Evolutionary conservation across 2,797 vertebrate genomes (phyloP).

Genomic region (Lepidocolaptes lacrymiger): DNA sequence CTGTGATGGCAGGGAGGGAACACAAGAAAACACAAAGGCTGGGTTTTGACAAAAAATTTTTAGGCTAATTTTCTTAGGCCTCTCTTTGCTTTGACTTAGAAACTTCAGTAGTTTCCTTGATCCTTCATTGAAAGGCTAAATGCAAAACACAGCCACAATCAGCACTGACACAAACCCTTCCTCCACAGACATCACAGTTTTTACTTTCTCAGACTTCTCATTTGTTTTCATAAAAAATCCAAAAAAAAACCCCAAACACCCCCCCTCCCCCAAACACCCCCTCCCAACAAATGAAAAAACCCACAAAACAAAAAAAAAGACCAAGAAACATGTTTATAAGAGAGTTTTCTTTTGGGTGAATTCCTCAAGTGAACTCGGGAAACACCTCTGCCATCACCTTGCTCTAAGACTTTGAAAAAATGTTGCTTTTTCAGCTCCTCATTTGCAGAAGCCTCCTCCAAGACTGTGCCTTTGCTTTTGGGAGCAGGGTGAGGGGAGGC

Average conservation of each 20-base stretch:
- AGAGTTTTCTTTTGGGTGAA: neutral
- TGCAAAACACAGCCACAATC: neutral
- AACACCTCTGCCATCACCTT: neutral
- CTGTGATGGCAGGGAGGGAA: neutral
- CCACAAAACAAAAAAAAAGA: neutral
- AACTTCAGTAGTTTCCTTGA: neutral
- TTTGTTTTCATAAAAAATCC: neutral
- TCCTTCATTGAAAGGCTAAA: neutral
- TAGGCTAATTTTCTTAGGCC: neutral
- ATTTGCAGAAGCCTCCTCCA: neutral
- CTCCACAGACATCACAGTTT: neutral
- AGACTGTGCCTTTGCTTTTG: neutral
- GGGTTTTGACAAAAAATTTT: neutral
- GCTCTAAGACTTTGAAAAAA: neutral
- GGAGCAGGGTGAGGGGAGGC: neutral
- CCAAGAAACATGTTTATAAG: neutral
- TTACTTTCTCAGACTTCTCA: neutral
- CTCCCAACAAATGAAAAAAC: no score
- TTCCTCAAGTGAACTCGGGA: neutral
- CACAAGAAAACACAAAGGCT: neutral
- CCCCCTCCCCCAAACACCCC: neutral
- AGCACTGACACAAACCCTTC: neutral
- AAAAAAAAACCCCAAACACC: neutral
- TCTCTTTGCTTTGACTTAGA: neutral
- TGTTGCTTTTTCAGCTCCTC: rapidly evolving